These are phyloP conservation scores for Toxotes chatareus DNA, from an alignment of 2,113 vertebrate genomes.

Conservation along the genomic window DNA sequence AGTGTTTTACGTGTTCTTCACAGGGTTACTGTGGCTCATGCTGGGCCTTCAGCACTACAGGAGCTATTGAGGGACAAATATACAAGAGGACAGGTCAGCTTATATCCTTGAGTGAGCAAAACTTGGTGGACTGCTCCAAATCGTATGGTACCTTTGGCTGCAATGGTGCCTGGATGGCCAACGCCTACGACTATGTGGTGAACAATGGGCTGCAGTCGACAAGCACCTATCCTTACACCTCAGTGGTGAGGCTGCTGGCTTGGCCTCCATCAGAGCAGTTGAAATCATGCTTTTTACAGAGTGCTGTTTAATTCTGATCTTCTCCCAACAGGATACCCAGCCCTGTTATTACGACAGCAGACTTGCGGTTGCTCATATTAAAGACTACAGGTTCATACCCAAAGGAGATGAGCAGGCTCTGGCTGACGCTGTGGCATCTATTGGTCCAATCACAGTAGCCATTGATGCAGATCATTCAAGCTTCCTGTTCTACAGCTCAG, in stretches of 20 bases:
- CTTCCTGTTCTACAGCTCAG: conserved; percentile 87
- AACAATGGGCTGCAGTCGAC: conserved; percentile 80
- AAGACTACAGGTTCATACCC: conserved; percentile 82
- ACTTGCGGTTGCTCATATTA: conserved; percentile 77
- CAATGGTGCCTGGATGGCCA: conserved; percentile 85
- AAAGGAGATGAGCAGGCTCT: conserved; percentile 84
- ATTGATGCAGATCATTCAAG: conserved; percentile 84
- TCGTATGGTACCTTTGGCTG: conserved; percentile 84
- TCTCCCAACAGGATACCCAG: conserved; percentile 79
- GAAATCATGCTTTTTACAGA: neutral
- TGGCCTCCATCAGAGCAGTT: neutral
- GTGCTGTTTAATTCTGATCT: neutral
- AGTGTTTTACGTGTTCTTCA: conserved; percentile 10
- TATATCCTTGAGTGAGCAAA: conserved; percentile 85
- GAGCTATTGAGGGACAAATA: conserved; percentile 85
- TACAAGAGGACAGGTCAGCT: conserved; percentile 83
- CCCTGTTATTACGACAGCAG: conserved; percentile 82
- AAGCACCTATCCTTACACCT: conserved; percentile 83
- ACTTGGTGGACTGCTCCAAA: conserved; percentile 86
- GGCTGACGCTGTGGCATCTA: conserved; percentile 83
- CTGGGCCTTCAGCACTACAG: conserved; percentile 88
- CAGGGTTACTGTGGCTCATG: conserved; percentile 87
- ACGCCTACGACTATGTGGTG: conserved; percentile 84
- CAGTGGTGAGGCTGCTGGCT: conserved; percentile 70
- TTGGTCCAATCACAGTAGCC: conserved; percentile 85